These are phyloP conservation scores for Schlechtendalia chinensis DNA, from an alignment of 1,140 invertebrate species.

Conservation along the genomic window DNA sequence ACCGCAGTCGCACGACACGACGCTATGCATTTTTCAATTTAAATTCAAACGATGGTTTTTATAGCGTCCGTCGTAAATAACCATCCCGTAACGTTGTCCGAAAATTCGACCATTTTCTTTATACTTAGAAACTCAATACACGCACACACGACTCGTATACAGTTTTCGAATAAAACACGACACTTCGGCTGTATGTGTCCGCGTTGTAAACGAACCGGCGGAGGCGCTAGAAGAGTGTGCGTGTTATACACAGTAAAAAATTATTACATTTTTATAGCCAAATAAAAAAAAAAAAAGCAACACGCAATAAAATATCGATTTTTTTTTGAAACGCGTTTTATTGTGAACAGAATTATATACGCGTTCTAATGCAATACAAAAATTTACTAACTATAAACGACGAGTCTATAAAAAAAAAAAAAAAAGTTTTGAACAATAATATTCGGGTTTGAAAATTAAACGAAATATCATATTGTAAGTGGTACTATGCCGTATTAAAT, in stretches of 20 bases:
- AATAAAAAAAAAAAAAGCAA: constrained; percentile 41
- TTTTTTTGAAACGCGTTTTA: constrained; percentile 39
- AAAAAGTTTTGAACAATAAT: constrained; percentile 2
- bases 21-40: too few relatives aligned
- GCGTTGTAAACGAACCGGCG: not conserved
- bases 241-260: constrained; percentile 18
- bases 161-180: not conserved
- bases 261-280: constrained; percentile 39
- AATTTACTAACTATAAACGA: constrained; percentile 37
- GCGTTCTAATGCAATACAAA: constrained; percentile 22
- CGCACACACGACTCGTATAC: too few relatives aligned
- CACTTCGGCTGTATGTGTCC: not conserved
- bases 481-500: not conserved
- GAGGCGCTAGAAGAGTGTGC: constrained; percentile 13
- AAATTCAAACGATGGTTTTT: too few relatives aligned
- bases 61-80: too few relatives aligned
- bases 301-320: constrained; percentile 44
- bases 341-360: constrained; percentile 12
- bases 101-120: too few relatives aligned
- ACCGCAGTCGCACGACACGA: too few relatives aligned
- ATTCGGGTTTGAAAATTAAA: constrained; percentile 27
- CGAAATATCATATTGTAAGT: not conserved
- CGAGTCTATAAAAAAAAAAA: constrained; percentile 21
- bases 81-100: too few relatives aligned
- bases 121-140: too few relatives aligned